These are phyloP conservation scores for Sipha maydis DNA, from an alignment of 2,888 invertebrate genomes.

Conservation along the genomic window DNA sequence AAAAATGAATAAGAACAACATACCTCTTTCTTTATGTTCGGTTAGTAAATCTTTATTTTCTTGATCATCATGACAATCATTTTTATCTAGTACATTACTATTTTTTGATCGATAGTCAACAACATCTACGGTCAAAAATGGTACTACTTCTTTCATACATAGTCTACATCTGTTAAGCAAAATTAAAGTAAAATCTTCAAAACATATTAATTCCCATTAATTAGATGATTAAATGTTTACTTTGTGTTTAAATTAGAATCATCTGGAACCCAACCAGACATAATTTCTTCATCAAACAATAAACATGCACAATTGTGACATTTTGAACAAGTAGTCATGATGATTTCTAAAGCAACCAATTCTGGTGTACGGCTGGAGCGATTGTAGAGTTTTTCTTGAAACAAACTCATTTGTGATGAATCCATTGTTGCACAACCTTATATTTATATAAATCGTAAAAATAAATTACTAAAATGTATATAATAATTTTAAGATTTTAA, in stretches of 20 bases:
- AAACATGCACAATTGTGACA: conserved; percentile 87
- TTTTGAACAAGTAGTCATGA: conserved; percentile 89
- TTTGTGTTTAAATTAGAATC: conserved; percentile 97
- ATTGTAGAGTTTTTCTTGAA: conserved; percentile 79
- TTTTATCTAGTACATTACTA: conserved; percentile 28
- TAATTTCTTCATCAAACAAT: conserved; percentile 99
- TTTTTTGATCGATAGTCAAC: conserved; percentile 68
- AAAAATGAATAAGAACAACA: conserved; percentile 1
- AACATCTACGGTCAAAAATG: conserved; percentile 82
- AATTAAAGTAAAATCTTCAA: conserved; percentile 42
- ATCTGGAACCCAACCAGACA: conserved; percentile 98
- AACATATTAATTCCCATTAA: neutral
- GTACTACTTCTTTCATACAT: conserved; percentile 89
- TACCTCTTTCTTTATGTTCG: conserved; percentile 39
- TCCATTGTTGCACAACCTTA: conserved; percentile 49
- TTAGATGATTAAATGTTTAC: conserved; percentile 65
- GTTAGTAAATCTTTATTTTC: conserved; percentile 43
- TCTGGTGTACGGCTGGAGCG: conserved; percentile 65
- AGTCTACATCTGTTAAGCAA: conserved; percentile 77
- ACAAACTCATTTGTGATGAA: conserved; percentile 68
- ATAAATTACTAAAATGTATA: conserved; percentile 8
- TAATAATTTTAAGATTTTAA: neutral
- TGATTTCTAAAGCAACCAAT: conserved; percentile 69
- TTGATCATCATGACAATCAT: neutral
- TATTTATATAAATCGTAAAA: neutral